phyloP scores from a whole-genome alignment of 2,888 invertebrate genomes.

The Druceiella hillmani region DNA sequence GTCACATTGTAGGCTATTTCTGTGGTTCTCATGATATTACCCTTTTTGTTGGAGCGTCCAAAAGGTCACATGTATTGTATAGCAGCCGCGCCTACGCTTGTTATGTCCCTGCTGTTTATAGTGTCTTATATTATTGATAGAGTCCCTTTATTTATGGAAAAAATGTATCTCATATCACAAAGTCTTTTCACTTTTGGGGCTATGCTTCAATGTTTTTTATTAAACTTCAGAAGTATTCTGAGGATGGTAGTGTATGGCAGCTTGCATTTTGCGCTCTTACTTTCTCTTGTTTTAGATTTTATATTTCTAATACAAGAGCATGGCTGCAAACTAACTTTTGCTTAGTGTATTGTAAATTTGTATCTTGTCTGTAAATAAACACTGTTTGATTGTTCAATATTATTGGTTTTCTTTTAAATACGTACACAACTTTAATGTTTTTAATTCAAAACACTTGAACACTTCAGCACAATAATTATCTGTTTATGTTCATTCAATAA shows the following conservation, averaged over 20 bases:
- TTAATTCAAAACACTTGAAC: too few relatives aligned
- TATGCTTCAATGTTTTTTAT: conserved; percentile 38
- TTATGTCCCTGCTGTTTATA: conserved; percentile 40
- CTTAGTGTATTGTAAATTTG: too few relatives aligned
- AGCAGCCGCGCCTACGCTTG: conserved; percentile 38
- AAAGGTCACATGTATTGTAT: conserved; percentile 37
- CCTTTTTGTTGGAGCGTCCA: conserved; percentile 34
- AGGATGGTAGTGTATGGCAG: conserved; percentile 43
- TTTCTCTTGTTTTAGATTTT: conserved; percentile 37
- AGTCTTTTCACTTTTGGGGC: conserved; percentile 30
- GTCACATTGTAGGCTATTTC: conserved; percentile 49
- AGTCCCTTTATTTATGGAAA: conserved; percentile 42
- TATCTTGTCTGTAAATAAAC: too few relatives aligned
- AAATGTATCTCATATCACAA: conserved; percentile 35
- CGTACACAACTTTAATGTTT: too few relatives aligned
- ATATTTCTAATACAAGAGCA: conserved; percentile 46
- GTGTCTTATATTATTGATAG: conserved; percentile 45
- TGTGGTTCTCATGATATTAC: conserved; percentile 41
- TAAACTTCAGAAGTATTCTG: conserved; percentile 40
- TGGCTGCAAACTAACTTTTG: too few relatives aligned
- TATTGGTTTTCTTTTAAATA: too few relatives aligned
- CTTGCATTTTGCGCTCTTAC: conserved; percentile 39
- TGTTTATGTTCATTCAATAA: too few relatives aligned
- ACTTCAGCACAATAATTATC: too few relatives aligned
- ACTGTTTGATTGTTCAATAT: too few relatives aligned